Evolutionary conservation across 1,140 invertebrate genomes (phyloP).

Genomic region (Zaprionus taronus): DNA sequence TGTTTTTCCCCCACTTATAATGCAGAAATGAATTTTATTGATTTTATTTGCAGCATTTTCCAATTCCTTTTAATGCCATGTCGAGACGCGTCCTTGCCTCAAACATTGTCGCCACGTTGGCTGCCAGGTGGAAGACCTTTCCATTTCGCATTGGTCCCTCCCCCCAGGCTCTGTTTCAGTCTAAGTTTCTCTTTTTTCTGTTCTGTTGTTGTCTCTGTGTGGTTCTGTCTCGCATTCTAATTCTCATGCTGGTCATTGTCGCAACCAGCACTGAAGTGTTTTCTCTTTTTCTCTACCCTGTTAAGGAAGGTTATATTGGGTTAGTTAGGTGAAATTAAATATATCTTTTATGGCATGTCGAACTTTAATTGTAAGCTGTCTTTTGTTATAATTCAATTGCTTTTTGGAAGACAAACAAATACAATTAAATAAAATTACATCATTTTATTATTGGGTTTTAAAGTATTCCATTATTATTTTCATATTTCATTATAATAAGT

Average conservation of each 20-base stretch:
- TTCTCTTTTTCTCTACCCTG: conserved; percentile 4
- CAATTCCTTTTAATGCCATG: conserved; percentile 35
- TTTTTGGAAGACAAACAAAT: not conserved
- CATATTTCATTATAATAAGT: too few species aligned
- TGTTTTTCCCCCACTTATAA: conserved; percentile 6
- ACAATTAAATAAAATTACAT: not conserved
- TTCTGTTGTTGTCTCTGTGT: conserved; percentile 2
- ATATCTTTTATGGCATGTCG: not conserved
- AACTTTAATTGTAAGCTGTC: not conserved
- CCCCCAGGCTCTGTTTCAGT: not conserved
- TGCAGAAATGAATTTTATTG: conserved; percentile 48
- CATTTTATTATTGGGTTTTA: too few species aligned
- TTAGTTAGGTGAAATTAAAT: too few species aligned
- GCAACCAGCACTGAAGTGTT: conserved; percentile 2
- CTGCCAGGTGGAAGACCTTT: conserved; percentile 56
- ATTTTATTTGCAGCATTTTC: conserved; percentile 46
- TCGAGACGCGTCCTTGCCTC: conserved; percentile 39
- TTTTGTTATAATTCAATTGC: not conserved
- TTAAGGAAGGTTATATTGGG: not conserved
- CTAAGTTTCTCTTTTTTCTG: conserved; percentile 1
- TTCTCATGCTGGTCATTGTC: conserved; percentile 45
- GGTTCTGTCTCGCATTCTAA: conserved; percentile 1
- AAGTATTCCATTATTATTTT: not conserved
- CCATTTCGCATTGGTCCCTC: conserved; percentile 10
- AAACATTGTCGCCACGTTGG: conserved; percentile 36